Percentiles rank a stretch among this genome's conserved stretches.
Evolutionary conservation across 1,140 invertebrate genomes (phyloP).

Genomic region (Chironomus tepperi): DNA sequence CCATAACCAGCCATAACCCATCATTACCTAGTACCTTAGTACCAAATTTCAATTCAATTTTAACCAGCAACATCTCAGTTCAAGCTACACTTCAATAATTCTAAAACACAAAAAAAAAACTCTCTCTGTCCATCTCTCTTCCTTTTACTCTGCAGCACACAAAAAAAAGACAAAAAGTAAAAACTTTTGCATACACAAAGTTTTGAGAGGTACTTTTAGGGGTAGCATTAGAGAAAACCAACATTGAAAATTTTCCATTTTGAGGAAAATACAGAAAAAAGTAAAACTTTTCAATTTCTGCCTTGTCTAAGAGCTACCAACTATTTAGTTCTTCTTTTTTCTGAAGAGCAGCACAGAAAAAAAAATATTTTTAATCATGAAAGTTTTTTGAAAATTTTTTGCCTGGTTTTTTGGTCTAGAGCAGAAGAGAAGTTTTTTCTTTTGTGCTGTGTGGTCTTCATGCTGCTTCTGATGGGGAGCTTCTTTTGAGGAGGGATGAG

Average conservation of each 20-base stretch:
- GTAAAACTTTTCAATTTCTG: neutral
- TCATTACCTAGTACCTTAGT: too few species aligned
- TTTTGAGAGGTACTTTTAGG: neutral
- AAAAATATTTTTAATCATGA: conserved; percentile 10
- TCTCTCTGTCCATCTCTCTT: neutral
- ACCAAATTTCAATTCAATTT: neutral
- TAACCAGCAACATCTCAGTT: neutral
- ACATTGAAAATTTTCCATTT: neutral
- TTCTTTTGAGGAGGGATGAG: too few species aligned
- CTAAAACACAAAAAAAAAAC: too few species aligned
- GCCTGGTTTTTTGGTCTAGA: conserved; percentile 11
- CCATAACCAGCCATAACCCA: too few species aligned
- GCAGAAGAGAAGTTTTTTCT: neutral
- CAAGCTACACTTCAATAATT: too few species aligned
- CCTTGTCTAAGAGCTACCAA: neutral
- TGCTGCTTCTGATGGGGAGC: too few species aligned
- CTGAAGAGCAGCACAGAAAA: neutral
- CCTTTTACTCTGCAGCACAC: neutral
- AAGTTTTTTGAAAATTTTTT: neutral
- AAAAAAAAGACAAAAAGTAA: neutral
- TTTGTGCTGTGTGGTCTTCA: neutral
- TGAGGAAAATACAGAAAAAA: neutral
- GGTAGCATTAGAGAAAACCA: neutral
- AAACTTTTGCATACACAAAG: neutral
- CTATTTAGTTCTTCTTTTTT: neutral